Conservation (phyloP, 2,113 vertebrate genomes). For the Prochilodus magdalenae region DNA sequence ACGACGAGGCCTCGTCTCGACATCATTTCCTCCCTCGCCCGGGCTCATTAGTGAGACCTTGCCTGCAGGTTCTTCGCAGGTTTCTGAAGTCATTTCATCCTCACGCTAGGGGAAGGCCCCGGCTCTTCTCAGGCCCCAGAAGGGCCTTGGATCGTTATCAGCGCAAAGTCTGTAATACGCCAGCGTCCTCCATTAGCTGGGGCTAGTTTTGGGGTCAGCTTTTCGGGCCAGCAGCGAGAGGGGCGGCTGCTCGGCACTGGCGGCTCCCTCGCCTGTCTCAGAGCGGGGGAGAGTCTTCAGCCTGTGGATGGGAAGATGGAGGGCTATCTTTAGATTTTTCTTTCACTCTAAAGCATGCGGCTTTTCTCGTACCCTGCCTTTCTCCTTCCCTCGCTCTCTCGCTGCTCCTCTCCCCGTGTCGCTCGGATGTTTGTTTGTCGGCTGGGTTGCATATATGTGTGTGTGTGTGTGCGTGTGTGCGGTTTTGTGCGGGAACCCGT, state of each 20-base stretch:
- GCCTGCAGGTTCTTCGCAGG: constrained; percentile 62
- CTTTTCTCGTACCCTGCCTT: constrained; percentile 23
- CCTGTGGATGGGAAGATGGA: constrained; percentile 12
- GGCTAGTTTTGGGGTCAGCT: constrained; percentile 52
- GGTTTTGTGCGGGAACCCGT: constrained; percentile 53
- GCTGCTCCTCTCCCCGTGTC: constrained; percentile 29
- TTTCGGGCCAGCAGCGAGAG: constrained; percentile 16
- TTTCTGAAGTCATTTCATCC: constrained; percentile 62
- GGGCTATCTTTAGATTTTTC: constrained; percentile 52
- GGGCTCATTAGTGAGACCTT: constrained; percentile 77
- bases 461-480: constrained; percentile 11
- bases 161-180: constrained; percentile 51
- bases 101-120: constrained; percentile 14
- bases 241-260: neutral
- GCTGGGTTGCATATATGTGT: constrained; percentile 18
- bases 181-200: constrained; percentile 53
- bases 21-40: constrained; percentile 69
- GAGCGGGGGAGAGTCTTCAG: constrained; percentile 29
- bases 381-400: constrained; percentile 31
- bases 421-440: constrained; percentile 15
- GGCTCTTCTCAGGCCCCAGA: constrained; percentile 19
- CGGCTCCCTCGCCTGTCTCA: neutral
- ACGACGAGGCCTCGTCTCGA: constrained; percentile 52
- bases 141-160: constrained; percentile 48
- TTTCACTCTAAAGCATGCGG: neutral